phyloP scores from a whole-genome alignment of 2,113 vertebrate genomes.

The Ciconia stormi region DNA sequence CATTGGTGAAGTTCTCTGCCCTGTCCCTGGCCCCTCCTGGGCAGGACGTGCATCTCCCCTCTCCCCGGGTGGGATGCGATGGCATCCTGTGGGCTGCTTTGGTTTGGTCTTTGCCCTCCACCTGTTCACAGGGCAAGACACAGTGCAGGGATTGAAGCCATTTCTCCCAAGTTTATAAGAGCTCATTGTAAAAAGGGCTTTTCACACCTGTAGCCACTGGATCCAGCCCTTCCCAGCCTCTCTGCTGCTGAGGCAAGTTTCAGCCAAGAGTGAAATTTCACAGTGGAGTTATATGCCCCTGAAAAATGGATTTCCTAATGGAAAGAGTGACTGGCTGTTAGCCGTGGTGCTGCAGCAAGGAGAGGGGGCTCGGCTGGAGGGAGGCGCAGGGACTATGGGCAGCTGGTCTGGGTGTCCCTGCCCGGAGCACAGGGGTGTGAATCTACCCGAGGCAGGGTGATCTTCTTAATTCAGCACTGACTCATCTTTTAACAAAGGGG shows the following conservation, averaged over 20 bases:
- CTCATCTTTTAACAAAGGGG: not conserved
- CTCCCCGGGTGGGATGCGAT: not conserved
- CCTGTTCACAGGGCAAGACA: rapidly evolving
- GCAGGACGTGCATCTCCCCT: not conserved
- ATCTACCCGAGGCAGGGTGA: no score
- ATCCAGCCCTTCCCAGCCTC: not conserved
- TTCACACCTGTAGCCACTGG: slow-evolving; percentile 21
- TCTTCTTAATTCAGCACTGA: no score
- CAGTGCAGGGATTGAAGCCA: not conserved
- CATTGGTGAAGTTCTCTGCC: rapidly evolving
- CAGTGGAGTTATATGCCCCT: slow-evolving; percentile 26
- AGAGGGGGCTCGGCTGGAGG: not conserved
- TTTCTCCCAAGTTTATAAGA: not conserved
- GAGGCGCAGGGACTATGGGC: not conserved
- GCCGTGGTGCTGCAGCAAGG: not conserved
- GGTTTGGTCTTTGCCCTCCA: not conserved
- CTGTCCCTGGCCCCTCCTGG: not conserved
- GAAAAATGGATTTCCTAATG: slow-evolving; percentile 57
- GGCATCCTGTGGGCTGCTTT: not conserved
- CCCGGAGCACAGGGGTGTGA: not conserved
- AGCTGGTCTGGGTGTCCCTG: not conserved
- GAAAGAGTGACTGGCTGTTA: slow-evolving; percentile 43
- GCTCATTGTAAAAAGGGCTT: slow-evolving; percentile 15
- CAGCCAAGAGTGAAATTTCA: slow-evolving; percentile 26
- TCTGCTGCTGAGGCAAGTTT: slow-evolving; percentile 40